Percentiles rank a stretch among this genome's conserved stretches.
phyloP scores from a whole-genome alignment of 2,888 invertebrate genomes.

The Schizaphis graminum region DNA sequence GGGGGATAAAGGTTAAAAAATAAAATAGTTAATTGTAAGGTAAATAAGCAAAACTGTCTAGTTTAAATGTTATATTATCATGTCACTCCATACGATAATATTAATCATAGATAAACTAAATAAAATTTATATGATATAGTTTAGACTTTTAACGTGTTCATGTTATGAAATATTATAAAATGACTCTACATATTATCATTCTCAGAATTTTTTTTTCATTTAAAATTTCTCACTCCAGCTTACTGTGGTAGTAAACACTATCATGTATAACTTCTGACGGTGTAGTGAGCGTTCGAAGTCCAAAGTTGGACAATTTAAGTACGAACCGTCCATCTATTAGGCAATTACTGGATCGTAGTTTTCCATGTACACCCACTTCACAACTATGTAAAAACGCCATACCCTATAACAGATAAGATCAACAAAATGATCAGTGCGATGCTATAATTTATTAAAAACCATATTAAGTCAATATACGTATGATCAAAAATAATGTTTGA shows the following conservation, averaged over 20 bases:
- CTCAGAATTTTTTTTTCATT: constrained; percentile 13
- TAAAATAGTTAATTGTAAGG: neutral
- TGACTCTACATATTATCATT: neutral
- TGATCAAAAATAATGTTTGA: neutral
- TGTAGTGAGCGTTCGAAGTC: constrained; percentile 82
- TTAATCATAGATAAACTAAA: neutral
- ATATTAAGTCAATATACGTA: neutral
- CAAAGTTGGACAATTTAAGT: constrained; percentile 90
- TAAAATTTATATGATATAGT: neutral
- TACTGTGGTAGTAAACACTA: constrained; percentile 83
- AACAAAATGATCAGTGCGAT: neutral
- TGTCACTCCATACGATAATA: neutral
- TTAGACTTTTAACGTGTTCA: neutral
- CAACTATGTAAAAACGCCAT: constrained; percentile 90
- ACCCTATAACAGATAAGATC: constrained; percentile 74
- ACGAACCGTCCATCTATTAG: constrained; percentile 92
- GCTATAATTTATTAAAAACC: neutral
- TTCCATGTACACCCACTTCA: constrained; percentile 85
- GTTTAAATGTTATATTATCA: neutral
- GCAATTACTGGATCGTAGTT: constrained; percentile 88
- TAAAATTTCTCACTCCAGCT: constrained; percentile 69
- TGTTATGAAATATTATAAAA: neutral
- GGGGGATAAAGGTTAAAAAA: neutral
- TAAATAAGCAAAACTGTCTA: neutral
- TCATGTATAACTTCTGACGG: constrained; percentile 84